Evolutionary conservation across 2,888 invertebrate species (phyloP), one percentile per base, ranked within the genome.

Genomic region (Scrobipalpa atriplicella): DNA sequence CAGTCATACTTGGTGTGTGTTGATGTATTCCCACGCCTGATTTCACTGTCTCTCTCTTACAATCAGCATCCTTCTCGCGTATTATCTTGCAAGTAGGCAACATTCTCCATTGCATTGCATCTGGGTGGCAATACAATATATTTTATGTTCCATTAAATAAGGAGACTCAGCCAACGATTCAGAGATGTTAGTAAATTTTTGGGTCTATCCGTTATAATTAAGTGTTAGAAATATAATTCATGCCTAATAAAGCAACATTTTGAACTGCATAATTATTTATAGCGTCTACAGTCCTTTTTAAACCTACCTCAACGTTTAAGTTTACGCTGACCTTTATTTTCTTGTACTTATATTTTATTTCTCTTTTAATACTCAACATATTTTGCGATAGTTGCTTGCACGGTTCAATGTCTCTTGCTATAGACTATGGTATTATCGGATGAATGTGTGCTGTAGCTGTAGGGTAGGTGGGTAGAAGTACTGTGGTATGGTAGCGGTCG

Each of bases 11-110:
- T 71, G 70, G 72, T 73, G 71, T 51, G 21, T 73, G 72, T 74
- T 73, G 74, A 75, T 72, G 72, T 72, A 79, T 88, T 88, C 88
- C 86, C 88, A 87, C 88, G 87, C 80, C 81, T 78, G 72, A 75
- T 69, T 78, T 72, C 72, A 72, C 73, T 70, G 77, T 83, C 78
- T 70, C 80, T 73, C 71, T 79, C 74, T 70, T 60, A 67, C 68
- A 38, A 67, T 62, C 65, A 69, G 67, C 64, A 68, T 73, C 75
- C 65, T 72, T 74, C 73, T 68, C 68, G 68, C 75, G 69, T 73
- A 72, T 72, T 61, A 52, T 71, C 69, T 70, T 47, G 68, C 65
- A 67, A 56, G 56, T 36, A 18, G 11, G 6, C n/a, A 56, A 36
- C n/a, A 29, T 56, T 56, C 52, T 52, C 18, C 19, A 19, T 52